Evolutionary conservation across 2,888 invertebrate species (phyloP).

Genomic region (Limnephilus rhombicus): DNA sequence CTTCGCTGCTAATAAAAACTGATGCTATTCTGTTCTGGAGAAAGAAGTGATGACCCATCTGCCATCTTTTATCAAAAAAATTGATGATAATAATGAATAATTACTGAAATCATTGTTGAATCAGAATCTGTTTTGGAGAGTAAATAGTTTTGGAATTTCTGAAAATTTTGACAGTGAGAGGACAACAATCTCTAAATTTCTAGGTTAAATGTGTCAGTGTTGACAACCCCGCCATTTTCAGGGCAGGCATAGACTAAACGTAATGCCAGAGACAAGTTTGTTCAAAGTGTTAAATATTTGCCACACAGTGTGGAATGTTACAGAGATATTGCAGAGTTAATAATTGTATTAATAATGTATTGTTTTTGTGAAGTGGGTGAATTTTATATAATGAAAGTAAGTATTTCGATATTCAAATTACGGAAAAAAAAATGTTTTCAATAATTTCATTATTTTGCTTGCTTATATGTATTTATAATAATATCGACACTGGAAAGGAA

Average conservation of each 20-base stretch:
- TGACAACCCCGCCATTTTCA: background rate
- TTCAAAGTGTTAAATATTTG: slow-evolving; percentile 28
- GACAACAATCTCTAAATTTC: background rate
- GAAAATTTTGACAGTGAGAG: background rate
- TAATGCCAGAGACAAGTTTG: slow-evolving; percentile 32
- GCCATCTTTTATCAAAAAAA: background rate
- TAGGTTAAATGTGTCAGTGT: background rate
- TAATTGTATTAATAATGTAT: no score
- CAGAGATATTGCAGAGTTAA: slow-evolving; percentile 10
- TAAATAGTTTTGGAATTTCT: background rate
- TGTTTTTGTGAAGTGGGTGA: background rate
- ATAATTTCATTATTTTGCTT: no score
- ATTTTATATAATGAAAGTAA: background rate
- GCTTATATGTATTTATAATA: no score
- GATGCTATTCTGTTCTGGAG: background rate
- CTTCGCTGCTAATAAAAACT: background rate
- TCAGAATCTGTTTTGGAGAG: background rate
- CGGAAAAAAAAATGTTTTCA: no score
- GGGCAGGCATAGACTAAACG: background rate
- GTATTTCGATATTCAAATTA: background rate
- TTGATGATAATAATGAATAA: no score
- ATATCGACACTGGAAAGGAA: no score
- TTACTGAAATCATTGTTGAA: background rate
- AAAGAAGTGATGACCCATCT: background rate
- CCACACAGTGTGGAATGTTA: slow-evolving; percentile 48